phyloP scores from a whole-genome alignment of 2,888 invertebrate genomes.

The Leptopilina syphax region DNA sequence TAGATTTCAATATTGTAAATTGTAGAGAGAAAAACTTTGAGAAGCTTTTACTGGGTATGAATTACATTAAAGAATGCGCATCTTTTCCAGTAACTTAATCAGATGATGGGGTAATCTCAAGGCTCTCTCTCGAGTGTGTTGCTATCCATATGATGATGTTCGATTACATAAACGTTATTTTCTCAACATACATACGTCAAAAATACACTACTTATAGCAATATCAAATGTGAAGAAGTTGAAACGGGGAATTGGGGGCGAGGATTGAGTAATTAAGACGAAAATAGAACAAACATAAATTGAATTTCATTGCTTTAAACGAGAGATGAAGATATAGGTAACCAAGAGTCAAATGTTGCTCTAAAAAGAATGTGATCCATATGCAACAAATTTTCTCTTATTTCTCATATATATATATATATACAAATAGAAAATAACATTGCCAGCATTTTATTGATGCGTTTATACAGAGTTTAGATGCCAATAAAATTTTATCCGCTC shows the following conservation, averaged over 20 bases:
- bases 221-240: constrained; percentile 25
- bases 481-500: constrained; percentile 30
- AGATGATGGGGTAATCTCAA: constrained; percentile 10
- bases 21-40: too few species aligned
- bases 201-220: constrained; percentile 19
- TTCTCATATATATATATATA: neutral
- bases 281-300: constrained; percentile 59
- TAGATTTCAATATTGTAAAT: too few species aligned
- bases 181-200: constrained; percentile 14
- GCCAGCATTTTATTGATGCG: too few species aligned
- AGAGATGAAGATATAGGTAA: constrained; percentile 48
- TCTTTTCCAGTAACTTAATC: constrained; percentile 8
- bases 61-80: neutral
- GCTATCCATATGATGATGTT: constrained; percentile 24
- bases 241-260: constrained; percentile 46
- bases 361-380: constrained; percentile 2
- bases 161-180: constrained; percentile 37
- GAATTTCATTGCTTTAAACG: constrained; percentile 57
- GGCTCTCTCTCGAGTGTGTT: neutral
- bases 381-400: neutral
- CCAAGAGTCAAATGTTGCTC: constrained; percentile 48
- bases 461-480: neutral
- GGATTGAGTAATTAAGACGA: constrained; percentile 57
- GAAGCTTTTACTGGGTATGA: too few species aligned
- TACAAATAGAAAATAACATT: neutral